A percentile compares a stretch with the other conserved stretches of the same genome.
Evolutionary conservation across 2,888 invertebrate species (phyloP).

Genomic region (Palloptera scutellata): DNA sequence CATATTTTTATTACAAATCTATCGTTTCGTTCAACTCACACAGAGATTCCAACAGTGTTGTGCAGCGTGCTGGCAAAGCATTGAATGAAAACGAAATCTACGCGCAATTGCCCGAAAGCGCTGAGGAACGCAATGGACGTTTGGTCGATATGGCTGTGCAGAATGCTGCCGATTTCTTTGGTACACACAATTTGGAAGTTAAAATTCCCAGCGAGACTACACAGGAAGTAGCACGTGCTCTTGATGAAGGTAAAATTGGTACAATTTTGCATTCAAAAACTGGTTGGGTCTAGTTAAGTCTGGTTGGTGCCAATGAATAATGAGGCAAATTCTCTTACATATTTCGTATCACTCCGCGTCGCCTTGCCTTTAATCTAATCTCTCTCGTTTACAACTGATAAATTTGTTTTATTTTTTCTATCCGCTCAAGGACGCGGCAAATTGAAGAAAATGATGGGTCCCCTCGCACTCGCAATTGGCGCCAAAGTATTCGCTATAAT

Average conservation of each 20-base stretch:
- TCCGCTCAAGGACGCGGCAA: conserved; percentile 73
- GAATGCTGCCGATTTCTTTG: conserved; percentile 68
- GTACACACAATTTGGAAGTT: conserved; percentile 73
- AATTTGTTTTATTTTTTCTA: conserved; percentile 24
- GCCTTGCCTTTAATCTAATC: neutral
- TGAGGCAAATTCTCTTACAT: neutral
- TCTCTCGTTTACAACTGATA: conserved; percentile 11
- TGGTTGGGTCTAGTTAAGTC: too few relatives aligned
- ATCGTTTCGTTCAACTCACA: conserved; percentile 32
- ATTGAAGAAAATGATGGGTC: conserved; percentile 77
- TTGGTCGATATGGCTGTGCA: conserved; percentile 69
- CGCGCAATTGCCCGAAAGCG: conserved; percentile 66
- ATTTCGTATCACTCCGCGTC: conserved; percentile 7
- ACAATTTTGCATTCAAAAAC: conserved; percentile 3
- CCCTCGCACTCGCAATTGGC: conserved; percentile 74
- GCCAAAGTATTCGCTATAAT: conserved; percentile 76
- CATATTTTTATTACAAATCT: neutral
- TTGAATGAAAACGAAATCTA: conserved; percentile 66
- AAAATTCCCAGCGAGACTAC: conserved; percentile 74
- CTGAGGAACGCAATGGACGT: conserved; percentile 66
- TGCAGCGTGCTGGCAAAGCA: conserved; percentile 60
- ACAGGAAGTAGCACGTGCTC: conserved; percentile 73
- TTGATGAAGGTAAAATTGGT: conserved; percentile 75
- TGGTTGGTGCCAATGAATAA: neutral
- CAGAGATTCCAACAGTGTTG: conserved; percentile 60